Conservation (phyloP, 2,888 invertebrate genomes). For the Bruchidius siliquastri region DNA sequence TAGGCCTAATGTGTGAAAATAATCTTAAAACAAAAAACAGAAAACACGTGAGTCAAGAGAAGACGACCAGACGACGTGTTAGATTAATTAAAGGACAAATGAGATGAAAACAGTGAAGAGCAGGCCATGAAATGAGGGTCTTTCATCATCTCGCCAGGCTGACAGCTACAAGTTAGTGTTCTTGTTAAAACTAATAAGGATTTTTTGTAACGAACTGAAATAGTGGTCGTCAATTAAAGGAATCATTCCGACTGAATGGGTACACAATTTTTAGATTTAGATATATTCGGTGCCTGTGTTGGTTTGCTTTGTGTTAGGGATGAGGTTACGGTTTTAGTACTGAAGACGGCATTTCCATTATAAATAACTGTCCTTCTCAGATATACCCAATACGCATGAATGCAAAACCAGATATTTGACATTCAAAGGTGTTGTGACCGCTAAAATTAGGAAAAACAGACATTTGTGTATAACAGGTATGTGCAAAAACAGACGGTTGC, state of each 20-base stretch:
- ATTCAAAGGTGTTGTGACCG: too few relatives aligned
- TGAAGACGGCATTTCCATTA: too few relatives aligned
- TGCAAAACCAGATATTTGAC: too few relatives aligned
- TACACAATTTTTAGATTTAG: neutral
- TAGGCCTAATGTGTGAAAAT: slow-evolving; percentile 16
- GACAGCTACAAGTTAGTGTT: slow-evolving; percentile 37
- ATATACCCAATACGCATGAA: too few relatives aligned
- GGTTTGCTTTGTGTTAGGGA: neutral
- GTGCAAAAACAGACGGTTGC: too few relatives aligned
- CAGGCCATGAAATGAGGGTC: slow-evolving; percentile 39
- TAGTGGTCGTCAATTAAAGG: slow-evolving; percentile 13
- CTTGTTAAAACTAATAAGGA: slow-evolving; percentile 35
- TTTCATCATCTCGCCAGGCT: slow-evolving; percentile 35
- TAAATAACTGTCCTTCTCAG: too few relatives aligned
- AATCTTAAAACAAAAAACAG: slow-evolving; percentile 13
- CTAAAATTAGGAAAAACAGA: too few relatives aligned
- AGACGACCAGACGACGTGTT: slow-evolving; percentile 19
- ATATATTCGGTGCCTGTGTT: neutral
- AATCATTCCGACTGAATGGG: slow-evolving; percentile 6
- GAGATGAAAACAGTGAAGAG: slow-evolving; percentile 40
- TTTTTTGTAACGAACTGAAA: slow-evolving; percentile 13
- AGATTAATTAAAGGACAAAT: slow-evolving; percentile 42
- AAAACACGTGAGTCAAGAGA: neutral
- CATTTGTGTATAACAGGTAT: too few relatives aligned
- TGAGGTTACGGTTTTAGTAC: too few relatives aligned